Conservation (phyloP, 2,113 vertebrate genomes). For the Corydoras maculifer region DNA sequence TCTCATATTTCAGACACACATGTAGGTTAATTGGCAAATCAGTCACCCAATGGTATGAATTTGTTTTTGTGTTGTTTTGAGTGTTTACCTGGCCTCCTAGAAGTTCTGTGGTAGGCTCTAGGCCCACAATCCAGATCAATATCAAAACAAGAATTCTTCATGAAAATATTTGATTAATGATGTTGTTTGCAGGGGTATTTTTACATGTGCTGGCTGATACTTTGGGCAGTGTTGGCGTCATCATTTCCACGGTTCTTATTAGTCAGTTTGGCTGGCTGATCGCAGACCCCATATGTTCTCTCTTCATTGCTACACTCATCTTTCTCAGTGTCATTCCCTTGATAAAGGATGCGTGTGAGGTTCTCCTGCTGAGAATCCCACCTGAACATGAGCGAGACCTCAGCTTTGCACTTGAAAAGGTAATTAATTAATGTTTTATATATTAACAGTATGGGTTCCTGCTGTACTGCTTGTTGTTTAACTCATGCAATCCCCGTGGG, state of each 20-base stretch:
- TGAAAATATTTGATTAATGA: no score
- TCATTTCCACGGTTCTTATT: conserved; percentile 93
- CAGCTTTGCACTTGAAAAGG: conserved; percentile 87
- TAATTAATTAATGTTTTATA: conserved; percentile 39
- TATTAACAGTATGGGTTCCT: no score
- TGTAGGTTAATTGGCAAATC: no score
- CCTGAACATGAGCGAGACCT: conserved; percentile 86
- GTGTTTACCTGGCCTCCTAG: no score
- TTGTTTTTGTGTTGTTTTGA: no score
- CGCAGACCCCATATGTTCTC: conserved; percentile 93
- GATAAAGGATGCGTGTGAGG: conserved; percentile 89
- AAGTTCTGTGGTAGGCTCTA: no score
- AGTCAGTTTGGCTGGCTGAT: conserved; percentile 97
- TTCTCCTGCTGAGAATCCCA: conserved; percentile 82
- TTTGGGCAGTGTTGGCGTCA: conserved; percentile 92
- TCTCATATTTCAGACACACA: no score
- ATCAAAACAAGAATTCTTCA: no score
- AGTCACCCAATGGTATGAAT: no score
- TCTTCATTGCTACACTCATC: conserved; percentile 91
- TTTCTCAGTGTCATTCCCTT: conserved; percentile 95
- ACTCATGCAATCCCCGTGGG: no score
- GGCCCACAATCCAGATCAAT: no score
- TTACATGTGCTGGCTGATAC: conserved; percentile 95
- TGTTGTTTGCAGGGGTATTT: conserved; percentile 76
- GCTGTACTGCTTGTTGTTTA: no score